A percentile compares a stretch with the other conserved stretches of the same genome.
phyloP scores from a whole-genome alignment of 2,888 invertebrate genomes.

The Piscicola geometra region DNA sequence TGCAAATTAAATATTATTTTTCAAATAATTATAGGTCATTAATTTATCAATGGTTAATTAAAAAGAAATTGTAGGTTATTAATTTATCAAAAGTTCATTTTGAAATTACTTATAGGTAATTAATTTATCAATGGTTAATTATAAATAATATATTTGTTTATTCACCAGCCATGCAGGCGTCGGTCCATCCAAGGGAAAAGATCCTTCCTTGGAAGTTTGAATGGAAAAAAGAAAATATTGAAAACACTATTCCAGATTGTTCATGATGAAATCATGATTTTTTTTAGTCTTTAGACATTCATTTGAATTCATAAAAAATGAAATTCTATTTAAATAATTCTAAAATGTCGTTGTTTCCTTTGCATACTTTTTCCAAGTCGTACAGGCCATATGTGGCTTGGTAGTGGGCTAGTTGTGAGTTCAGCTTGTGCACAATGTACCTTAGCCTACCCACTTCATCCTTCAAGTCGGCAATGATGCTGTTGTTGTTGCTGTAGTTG shows the following conservation, averaged over 20 bases:
- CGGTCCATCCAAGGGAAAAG: constrained; percentile 53
- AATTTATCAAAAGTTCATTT: no score
- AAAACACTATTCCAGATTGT: neutral
- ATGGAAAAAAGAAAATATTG: neutral
- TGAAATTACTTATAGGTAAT: no score
- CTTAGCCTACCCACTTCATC: constrained; percentile 6
- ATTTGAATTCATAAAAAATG: no score
- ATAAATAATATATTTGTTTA: no score
- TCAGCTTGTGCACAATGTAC: neutral
- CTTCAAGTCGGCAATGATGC: neutral
- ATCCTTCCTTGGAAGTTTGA: constrained; percentile 38
- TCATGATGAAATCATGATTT: neutral
- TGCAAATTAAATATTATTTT: no score
- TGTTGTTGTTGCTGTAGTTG: neutral
- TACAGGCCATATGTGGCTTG: neutral
- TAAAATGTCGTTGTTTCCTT: neutral
- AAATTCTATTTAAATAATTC: neutral
- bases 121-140: no score
- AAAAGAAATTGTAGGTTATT: no score
- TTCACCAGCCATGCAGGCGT: constrained; percentile 55
- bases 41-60: no score
- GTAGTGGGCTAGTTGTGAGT: neutral
- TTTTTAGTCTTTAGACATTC: neutral
- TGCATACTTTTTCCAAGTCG: neutral
- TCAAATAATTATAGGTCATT: no score